These are phyloP conservation scores for Holacanthella duospinosa DNA, from an alignment of 2,888 invertebrate species.

Conservation along the genomic window DNA sequence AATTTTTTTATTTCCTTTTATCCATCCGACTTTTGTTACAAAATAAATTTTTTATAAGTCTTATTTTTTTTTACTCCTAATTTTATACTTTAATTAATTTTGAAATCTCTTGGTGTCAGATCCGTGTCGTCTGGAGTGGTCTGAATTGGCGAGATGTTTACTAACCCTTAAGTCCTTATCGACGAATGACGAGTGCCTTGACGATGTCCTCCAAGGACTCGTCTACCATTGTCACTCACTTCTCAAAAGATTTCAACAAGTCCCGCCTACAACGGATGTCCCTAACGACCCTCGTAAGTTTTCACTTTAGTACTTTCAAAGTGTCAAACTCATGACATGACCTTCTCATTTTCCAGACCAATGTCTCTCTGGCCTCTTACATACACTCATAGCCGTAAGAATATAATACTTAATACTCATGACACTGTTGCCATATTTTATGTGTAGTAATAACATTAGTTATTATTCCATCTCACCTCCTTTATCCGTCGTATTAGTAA, in stretches of 20 bases:
- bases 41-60: not conserved
- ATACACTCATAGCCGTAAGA: slow-evolving; percentile 33
- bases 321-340: not conserved
- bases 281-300: slow-evolving; percentile 35
- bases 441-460: too few species aligned
- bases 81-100: not conserved
- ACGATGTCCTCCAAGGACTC: slow-evolving; percentile 37
- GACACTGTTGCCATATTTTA: not conserved
- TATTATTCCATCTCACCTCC: not conserved
- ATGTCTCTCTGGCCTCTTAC: slow-evolving; percentile 35
- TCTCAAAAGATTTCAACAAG: slow-evolving; percentile 36
- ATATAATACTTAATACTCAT: not conserved
- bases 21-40: not conserved
- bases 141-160: slow-evolving; percentile 36
- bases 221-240: slow-evolving; percentile 33
- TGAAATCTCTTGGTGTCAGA: too few species aligned
- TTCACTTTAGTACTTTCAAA: slow-evolving; percentile 30
- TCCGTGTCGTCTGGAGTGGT: slow-evolving; percentile 37
- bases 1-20: not conserved
- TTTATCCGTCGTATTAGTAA: too few species aligned
- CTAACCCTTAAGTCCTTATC: slow-evolving; percentile 36
- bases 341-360: slow-evolving; percentile 3
- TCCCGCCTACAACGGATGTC: slow-evolving; percentile 36
- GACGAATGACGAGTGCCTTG: slow-evolving; percentile 38
- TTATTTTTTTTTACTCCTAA: not conserved